Evolutionary conservation across 2,888 invertebrate genomes (phyloP).

Genomic region (Blastobasis lacticolella): DNA sequence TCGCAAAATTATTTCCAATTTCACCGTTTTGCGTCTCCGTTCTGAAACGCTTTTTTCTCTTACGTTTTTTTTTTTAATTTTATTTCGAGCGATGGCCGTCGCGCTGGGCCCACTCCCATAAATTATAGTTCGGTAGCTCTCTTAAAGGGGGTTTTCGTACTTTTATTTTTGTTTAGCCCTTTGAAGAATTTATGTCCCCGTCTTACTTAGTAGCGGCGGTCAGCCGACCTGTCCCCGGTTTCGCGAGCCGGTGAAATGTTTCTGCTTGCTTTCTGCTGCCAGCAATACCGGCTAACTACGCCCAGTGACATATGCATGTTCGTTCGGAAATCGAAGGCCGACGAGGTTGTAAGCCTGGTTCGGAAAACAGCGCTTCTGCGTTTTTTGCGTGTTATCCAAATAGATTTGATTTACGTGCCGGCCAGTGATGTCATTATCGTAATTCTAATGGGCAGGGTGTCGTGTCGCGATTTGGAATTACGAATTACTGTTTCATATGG

Average conservation of each 20-base stretch:
- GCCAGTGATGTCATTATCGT: conserved; percentile 5
- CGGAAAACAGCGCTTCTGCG: too few species aligned
- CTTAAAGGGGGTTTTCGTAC: conserved; percentile 60
- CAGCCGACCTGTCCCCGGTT: conserved; percentile 25
- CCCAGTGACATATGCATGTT: too few species aligned
- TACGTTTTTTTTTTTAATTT: conserved; percentile 38
- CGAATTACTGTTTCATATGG: conserved; percentile 1
- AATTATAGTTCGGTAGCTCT: conserved; percentile 75
- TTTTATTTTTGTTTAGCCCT: conserved; percentile 67
- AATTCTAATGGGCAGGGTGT: conserved; percentile 1
- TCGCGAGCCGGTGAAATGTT: conserved; percentile 8
- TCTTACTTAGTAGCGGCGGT: conserved; percentile 69
- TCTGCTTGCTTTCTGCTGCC: conserved; percentile 8
- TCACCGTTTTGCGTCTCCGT: conserved; percentile 67
- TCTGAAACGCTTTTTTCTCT: conserved; percentile 36
- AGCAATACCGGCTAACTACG: neutral
- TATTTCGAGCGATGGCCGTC: conserved; percentile 55
- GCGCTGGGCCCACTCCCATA: conserved; percentile 54
- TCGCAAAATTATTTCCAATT: conserved; percentile 73
- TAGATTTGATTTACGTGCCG: neutral
- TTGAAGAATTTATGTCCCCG: conserved; percentile 73
- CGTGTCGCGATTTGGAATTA: conserved; percentile 2
- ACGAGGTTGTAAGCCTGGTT: too few species aligned
- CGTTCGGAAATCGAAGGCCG: too few species aligned
- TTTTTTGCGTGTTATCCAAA: too few species aligned